Evolutionary conservation across 2,797 vertebrate species (phyloP).

Genomic region (Buceros bicornis): DNA sequence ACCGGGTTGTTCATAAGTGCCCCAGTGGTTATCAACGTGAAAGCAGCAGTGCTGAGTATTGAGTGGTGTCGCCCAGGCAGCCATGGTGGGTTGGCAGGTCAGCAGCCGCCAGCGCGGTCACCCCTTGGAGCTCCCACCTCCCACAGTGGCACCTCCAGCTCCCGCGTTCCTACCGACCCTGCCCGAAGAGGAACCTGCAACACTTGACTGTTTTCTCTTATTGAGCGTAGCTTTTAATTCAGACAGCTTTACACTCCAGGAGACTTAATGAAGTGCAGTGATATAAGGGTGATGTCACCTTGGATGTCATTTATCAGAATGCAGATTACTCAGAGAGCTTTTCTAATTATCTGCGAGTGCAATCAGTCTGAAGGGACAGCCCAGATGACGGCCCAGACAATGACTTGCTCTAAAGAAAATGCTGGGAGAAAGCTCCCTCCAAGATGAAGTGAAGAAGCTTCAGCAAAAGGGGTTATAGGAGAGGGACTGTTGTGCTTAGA

Average conservation of each 20-base stretch:
- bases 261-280: constrained; percentile 41
- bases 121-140: fast-evolving
- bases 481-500: background rate
- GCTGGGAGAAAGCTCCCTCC: background rate
- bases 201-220: background rate
- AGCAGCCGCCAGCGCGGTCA: background rate
- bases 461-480: background rate
- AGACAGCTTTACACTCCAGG: background rate
- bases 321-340: background rate
- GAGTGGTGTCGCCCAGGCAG: too few species aligned
- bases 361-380: constrained; percentile 8
- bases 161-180: background rate
- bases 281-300: constrained; percentile 20
- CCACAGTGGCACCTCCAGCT: background rate
- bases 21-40: background rate
- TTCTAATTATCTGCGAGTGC: constrained; percentile 33
- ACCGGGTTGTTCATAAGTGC: background rate
- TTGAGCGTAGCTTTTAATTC: background rate
- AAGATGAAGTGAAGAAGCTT: background rate
- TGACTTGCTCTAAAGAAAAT: background rate
- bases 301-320: constrained; percentile 15
- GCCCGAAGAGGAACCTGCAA: background rate
- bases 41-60: too few species aligned
- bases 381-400: background rate
- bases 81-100: too few species aligned